A percentile compares a stretch with the other conserved stretches of the same genome.
phyloP scores from a whole-genome alignment of 2,113 vertebrate genomes.

The Nibea coibor region DNA sequence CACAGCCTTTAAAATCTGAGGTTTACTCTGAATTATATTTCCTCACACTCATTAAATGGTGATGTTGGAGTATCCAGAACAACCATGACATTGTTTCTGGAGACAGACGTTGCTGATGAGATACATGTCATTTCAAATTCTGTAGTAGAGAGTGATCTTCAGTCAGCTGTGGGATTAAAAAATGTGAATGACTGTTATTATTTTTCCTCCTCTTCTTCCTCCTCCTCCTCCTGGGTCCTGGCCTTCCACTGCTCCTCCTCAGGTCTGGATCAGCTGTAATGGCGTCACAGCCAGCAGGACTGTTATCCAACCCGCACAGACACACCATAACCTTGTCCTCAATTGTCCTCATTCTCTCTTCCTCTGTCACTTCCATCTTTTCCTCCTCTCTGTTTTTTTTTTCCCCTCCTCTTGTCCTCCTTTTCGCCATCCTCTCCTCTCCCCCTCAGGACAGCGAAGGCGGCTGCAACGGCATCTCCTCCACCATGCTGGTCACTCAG shows the following conservation, averaged over 20 bases:
- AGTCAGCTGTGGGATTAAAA: neutral
- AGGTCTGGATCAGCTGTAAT: slow-evolving; percentile 13
- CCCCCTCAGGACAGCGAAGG: slow-evolving; percentile 81
- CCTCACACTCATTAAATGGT: too few species aligned
- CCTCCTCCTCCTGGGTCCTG: slow-evolving; percentile 15
- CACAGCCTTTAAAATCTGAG: neutral
- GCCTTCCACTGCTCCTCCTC: slow-evolving; percentile 37
- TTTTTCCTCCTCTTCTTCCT: slow-evolving; percentile 1
- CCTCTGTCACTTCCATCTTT: slow-evolving; percentile 2
- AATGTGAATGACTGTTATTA: neutral
- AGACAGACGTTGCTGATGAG: too few species aligned
- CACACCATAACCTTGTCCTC: slow-evolving; percentile 55
- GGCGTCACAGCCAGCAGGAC: slow-evolving; percentile 27
- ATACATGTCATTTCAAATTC: too few species aligned
- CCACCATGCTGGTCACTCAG: slow-evolving; percentile 93
- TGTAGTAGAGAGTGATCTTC: neutral
- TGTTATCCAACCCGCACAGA: slow-evolving; percentile 37
- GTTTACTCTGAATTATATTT: too few species aligned
- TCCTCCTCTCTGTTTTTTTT: neutral
- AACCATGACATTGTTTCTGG: too few species aligned
- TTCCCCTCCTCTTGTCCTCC: neutral
- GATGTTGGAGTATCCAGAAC: too few species aligned
- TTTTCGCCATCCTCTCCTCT: neutral
- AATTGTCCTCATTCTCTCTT: slow-evolving; percentile 23
- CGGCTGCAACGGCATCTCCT: slow-evolving; percentile 91